Evolutionary conservation across 2,888 invertebrate species (phyloP).

Genomic region (Gasteruption jaculator): DNA sequence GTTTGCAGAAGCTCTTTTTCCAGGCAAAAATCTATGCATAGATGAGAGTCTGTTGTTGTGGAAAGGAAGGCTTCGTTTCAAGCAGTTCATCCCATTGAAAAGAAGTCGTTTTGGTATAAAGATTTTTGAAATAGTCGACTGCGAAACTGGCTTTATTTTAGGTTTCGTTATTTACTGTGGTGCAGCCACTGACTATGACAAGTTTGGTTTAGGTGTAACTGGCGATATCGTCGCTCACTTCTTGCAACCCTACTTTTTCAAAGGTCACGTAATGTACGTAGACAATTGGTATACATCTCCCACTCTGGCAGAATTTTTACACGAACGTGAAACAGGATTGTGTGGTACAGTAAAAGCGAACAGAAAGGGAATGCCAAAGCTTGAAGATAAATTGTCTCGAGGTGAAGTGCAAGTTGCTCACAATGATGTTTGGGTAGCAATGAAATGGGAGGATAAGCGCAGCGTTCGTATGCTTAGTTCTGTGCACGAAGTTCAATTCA

Average conservation of each 20-base stretch:
- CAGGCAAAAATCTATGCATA: slow-evolving; percentile 16
- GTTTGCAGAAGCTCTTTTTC: slow-evolving; percentile 5
- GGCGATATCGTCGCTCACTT: slow-evolving; percentile 20
- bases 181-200: slow-evolving; percentile 9
- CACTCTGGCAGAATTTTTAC: slow-evolving; percentile 22
- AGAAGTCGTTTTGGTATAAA: too few species aligned
- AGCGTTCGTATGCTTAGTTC: slow-evolving; percentile 18
- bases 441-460: slow-evolving; percentile 18
- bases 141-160: slow-evolving; percentile 18
- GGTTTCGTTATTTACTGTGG: too few species aligned
- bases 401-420: slow-evolving; percentile 19
- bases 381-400: too few species aligned
- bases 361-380: too few species aligned
- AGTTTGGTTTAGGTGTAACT: slow-evolving; percentile 18
- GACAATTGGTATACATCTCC: too few species aligned
- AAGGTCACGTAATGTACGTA: too few species aligned
- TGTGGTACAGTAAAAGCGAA: slow-evolving; percentile 18
- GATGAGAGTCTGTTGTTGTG: too few species aligned
- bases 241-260: slow-evolving; percentile 19
- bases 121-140: too few species aligned
- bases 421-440: slow-evolving; percentile 15
- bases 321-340: slow-evolving; percentile 18
- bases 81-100: too few species aligned
- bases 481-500: slow-evolving; percentile 18
- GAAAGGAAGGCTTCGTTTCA: slow-evolving; percentile 7